Evolutionary conservation across 2,888 invertebrate genomes (phyloP), one percentile per base, ranked within the genome.

Genomic region (Tinea pellionella): DNA sequence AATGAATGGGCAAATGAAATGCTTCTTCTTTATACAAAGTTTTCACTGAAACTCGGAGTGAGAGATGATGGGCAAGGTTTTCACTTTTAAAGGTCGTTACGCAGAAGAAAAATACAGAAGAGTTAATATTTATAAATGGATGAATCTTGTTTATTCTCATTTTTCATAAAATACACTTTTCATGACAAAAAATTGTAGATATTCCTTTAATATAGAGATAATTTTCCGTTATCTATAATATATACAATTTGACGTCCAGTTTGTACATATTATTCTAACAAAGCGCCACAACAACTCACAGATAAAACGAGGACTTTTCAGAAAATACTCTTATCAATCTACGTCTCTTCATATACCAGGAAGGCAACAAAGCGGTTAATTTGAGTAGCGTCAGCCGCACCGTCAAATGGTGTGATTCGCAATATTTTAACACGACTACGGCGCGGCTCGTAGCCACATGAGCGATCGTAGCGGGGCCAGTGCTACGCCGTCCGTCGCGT

Each of bases 291-390:
- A 37, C 37, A 37, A 37, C 37, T n/a, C 11, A 9, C 37, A 2
- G 9, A 37, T 9, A 37, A 37, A 37, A 37, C 11, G 4, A 1
- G 37, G 37, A 12, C 37, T 37, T 37, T 37, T 6, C 47, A 13
- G 8, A 47, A 47, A 47, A 47, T 47, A 47, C 47, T 16, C 15
- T 47, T 24, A 59, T 59, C 19, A 78, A 74, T 69, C 69, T 68
- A 63, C 62, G 69, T 67, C 65, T 67, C 65, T 66, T 69, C 70
- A 69, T n/a, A n/a, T 76, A 71, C 73, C 71, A 73, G 68, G 69
- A 71, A 75, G 66, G 78, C 80, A 80, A 78, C 82, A 84, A 80
- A 79, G 76, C 80, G 80, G 78, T 80, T 84, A 80, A 85, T 84
- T 83, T 70, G 74, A 68, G 51, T 60, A 30, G 70, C 69, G 68